Conservation (phyloP, 2,113 vertebrate species). For the Nothobranchius kuhntae region DNA sequence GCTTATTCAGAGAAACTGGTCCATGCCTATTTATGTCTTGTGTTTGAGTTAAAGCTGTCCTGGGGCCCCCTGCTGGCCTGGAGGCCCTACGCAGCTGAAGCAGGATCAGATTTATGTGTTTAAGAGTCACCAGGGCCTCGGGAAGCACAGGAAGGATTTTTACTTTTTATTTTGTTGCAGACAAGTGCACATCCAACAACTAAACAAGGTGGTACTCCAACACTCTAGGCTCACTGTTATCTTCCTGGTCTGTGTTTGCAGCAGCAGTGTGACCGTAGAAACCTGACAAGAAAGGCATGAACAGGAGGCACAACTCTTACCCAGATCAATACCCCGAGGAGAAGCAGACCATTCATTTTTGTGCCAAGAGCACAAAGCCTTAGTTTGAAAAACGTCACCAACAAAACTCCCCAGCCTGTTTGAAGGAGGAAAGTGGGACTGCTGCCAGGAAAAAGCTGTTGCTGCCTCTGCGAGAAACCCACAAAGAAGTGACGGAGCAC, state of each 20-base stretch:
- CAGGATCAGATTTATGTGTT: no score
- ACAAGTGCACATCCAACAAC: not conserved
- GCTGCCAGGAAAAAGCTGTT: not conserved
- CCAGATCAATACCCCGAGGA: slow-evolving; percentile 4
- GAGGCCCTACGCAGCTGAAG: no score
- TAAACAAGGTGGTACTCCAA: not conserved
- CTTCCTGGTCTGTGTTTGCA: not conserved
- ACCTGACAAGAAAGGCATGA: not conserved
- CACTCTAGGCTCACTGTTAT: not conserved
- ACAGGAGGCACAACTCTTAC: not conserved
- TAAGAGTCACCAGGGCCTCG: not conserved
- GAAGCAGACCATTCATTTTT: not conserved
- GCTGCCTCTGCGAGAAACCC: no score
- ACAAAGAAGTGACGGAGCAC: no score
- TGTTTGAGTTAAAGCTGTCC: no score
- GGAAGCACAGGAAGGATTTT: no score
- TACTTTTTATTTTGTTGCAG: no score
- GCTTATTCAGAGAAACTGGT: no score
- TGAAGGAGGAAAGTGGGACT: not conserved
- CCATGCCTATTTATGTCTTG: no score
- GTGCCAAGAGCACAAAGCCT: not conserved
- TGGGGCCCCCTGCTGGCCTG: no score
- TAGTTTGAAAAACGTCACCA: slow-evolving; percentile 3
- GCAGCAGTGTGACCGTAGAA: not conserved
- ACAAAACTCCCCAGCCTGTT: not conserved